Percentiles rank a stretch among this genome's conserved stretches.
These are phyloP conservation scores for Caloenas nicobarica DNA, from an alignment of 2,113 vertebrate species.

Conservation along the genomic window DNA sequence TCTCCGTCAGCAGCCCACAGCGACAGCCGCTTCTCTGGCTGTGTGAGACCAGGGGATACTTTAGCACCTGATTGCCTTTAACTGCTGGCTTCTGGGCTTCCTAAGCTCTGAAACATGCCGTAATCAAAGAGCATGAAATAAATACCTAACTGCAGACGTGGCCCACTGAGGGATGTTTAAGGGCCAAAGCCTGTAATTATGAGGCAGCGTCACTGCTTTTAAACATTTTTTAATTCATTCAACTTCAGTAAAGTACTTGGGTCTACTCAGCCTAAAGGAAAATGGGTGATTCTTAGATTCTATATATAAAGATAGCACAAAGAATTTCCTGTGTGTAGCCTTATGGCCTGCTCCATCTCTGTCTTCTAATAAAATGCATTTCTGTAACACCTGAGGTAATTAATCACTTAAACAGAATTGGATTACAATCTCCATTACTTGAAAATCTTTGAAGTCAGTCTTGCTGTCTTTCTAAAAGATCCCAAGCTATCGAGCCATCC, in stretches of 20 bases:
- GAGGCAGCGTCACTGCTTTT: not conserved
- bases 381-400: slow-evolving; percentile 45
- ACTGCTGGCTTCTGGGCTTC: not conserved
- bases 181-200: not conserved
- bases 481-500: slow-evolving; percentile 6
- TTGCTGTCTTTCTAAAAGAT: slow-evolving; percentile 35
- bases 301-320: not conserved
- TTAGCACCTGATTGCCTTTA: not conserved
- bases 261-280: not conserved
- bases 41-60: not conserved
- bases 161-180: not conserved
- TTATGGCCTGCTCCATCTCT: slow-evolving; percentile 1
- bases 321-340: not conserved
- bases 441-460: slow-evolving; percentile 49
- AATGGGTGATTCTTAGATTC: not conserved
- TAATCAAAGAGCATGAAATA: not conserved
- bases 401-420: slow-evolving; percentile 62
- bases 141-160: not conserved
- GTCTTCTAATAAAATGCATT: slow-evolving; percentile 57
- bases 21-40: rapidly evolving
- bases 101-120: not conserved
- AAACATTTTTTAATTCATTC: not conserved
- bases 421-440: slow-evolving; percentile 56
- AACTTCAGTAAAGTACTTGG: not conserved
- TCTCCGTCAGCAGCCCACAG: rapidly evolving